Evolutionary conservation across 2,888 invertebrate genomes (phyloP).

Genomic region (Epicampocera succincta): DNA sequence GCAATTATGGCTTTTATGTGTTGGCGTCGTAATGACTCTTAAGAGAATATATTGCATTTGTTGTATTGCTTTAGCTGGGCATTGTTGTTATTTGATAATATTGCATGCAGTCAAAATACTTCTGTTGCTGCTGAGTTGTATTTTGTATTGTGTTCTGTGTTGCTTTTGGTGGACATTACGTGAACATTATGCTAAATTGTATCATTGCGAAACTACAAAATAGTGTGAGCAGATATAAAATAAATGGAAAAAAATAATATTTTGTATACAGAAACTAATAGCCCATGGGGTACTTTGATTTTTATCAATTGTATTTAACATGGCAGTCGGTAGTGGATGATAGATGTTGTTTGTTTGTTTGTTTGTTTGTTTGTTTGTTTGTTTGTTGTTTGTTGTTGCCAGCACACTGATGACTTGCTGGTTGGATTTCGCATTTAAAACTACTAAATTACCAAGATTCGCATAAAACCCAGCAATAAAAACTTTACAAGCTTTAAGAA

Average conservation of each 20-base stretch:
- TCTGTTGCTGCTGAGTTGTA: conserved; percentile 19
- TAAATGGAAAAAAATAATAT: background rate
- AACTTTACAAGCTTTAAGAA: no score
- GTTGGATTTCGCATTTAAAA: no score
- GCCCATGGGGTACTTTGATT: conserved; percentile 67
- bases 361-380: no score
- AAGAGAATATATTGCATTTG: conserved; percentile 50
- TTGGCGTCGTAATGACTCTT: conserved; percentile 68
- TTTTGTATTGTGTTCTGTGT: background rate
- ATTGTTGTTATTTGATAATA: conserved; percentile 41
- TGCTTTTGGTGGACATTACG: conserved; percentile 58
- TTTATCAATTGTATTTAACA: conserved; percentile 65
- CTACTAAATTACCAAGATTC: no score
- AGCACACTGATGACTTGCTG: conserved; percentile 10
- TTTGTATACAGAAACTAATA: conserved; percentile 51
- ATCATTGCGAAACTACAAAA: conserved; percentile 48
- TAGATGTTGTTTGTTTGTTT: conserved; percentile 40
- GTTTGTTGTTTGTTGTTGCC: conserved; percentile 13
- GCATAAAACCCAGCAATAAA: no score
- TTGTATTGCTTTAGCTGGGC: conserved; percentile 22
- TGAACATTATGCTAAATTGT: conserved; percentile 67
- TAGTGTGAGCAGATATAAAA: conserved; percentile 18
- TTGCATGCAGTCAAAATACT: conserved; percentile 56
- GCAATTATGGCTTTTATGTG: conserved; percentile 67
- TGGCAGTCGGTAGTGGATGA: conserved; percentile 31